Conservation (phyloP, 2,888 invertebrate species). For the Fabriciana adippe region DNA sequence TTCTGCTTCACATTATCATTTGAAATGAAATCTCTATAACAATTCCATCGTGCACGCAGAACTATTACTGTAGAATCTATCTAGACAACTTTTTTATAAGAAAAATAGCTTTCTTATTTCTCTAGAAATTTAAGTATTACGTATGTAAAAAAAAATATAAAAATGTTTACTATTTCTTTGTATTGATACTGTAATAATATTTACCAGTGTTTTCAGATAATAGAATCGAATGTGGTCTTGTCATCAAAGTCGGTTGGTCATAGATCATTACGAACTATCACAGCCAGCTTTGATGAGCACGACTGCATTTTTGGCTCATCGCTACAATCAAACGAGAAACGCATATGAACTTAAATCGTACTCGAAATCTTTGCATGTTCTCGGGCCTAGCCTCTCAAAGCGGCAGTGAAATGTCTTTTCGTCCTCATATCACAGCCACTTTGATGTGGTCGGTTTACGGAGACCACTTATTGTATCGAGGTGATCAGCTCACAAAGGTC, state of each 20-base stretch:
- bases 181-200: neutral
- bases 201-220: constrained; percentile 10
- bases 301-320: constrained; percentile 73
- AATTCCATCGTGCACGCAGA: too few relatives aligned
- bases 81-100: too few relatives aligned
- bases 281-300: constrained; percentile 98
- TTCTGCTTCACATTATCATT: too few relatives aligned
- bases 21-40: too few relatives aligned
- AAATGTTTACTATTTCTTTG: too few relatives aligned
- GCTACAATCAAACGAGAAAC: neutral
- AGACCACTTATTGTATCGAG: constrained; percentile 34
- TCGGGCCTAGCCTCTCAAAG: constrained; percentile 90
- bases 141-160: too few relatives aligned
- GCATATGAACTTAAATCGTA: neutral
- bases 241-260: constrained; percentile 92
- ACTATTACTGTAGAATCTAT: too few relatives aligned
- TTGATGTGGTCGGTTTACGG: constrained; percentile 92
- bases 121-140: too few relatives aligned
- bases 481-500: constrained; percentile 12
- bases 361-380: constrained; percentile 47
- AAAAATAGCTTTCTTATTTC: too few relatives aligned
- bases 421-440: constrained; percentile 97
- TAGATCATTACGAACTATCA: constrained; percentile 90
- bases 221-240: constrained; percentile 75
- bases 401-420: constrained; percentile 88